Evolutionary conservation across 2,113 vertebrate species (phyloP).

Genomic region (Pseudorectes ferrugineus): DNA sequence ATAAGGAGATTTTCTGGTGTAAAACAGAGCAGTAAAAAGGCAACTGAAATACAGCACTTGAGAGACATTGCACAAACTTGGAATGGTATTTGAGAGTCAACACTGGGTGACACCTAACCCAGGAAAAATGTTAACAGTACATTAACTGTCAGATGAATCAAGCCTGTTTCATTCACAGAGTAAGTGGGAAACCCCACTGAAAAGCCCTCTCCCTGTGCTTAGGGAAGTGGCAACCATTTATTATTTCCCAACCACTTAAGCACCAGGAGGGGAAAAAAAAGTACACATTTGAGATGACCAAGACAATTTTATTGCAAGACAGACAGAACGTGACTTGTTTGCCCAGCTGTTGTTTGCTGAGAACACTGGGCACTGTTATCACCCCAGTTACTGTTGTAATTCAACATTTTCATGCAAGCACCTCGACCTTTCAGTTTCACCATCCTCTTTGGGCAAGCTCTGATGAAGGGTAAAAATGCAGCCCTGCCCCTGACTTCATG

Average conservation of each 20-base stretch:
- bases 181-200: slow-evolving; percentile 8
- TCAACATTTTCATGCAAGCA: neutral
- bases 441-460: neutral
- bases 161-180: neutral
- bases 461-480: neutral
- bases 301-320: slow-evolving; percentile 33
- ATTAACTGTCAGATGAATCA: neutral
- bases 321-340: slow-evolving; percentile 46
- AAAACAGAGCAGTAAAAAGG: neutral
- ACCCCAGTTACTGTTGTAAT: neutral
- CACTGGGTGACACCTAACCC: neutral
- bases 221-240: neutral
- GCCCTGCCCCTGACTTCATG: neutral
- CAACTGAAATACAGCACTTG: neutral
- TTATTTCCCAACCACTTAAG: neutral
- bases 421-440: slow-evolving; percentile 10
- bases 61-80: neutral
- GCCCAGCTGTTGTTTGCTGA: slow-evolving; percentile 54
- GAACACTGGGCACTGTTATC: slow-evolving; percentile 2
- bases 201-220: neutral
- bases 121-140: neutral
- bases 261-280: neutral
- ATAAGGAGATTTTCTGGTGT: neutral
- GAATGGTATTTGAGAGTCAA: neutral
- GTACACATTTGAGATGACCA: neutral